phyloP scores from a whole-genome alignment of 2,113 vertebrate genomes.

The Tachysurus fulvidraco region DNA sequence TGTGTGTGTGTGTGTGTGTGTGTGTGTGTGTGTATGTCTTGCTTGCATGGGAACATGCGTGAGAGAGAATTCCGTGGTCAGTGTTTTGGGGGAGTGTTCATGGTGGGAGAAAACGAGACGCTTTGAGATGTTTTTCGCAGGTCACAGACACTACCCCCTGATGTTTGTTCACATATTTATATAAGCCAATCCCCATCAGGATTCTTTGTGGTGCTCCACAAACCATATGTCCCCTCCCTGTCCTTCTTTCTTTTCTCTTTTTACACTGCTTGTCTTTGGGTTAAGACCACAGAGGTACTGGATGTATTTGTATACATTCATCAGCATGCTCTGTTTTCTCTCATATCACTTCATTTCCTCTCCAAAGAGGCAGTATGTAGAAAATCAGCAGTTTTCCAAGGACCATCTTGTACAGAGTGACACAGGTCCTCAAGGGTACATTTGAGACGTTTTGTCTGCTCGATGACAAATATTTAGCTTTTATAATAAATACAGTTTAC shows the following conservation, averaged over 20 bases:
- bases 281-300: constrained; percentile 26
- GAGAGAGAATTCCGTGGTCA: neutral
- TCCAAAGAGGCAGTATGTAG: neutral
- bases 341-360: constrained; percentile 32
- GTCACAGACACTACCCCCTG: constrained; percentile 26
- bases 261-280: neutral
- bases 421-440: neutral
- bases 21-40: neutral
- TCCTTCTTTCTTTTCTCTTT: neutral
- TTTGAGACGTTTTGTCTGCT: neutral
- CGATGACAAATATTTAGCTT: neutral
- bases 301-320: constrained; percentile 37
- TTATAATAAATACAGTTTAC: neutral
- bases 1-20: neutral
- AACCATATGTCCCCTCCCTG: neutral
- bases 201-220: constrained; percentile 27
- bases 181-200: neutral
- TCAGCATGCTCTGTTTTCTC: constrained; percentile 27
- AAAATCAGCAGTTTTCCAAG: constrained; percentile 11
- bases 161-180: constrained; percentile 47
- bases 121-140: constrained; percentile 38
- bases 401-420: neutral
- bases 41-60: constrained; percentile 9
- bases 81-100: neutral
- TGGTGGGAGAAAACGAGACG: neutral